Base-by-base conservation (phyloP, 2,888 invertebrate genomes). In the Lottia gigantea region DNA sequence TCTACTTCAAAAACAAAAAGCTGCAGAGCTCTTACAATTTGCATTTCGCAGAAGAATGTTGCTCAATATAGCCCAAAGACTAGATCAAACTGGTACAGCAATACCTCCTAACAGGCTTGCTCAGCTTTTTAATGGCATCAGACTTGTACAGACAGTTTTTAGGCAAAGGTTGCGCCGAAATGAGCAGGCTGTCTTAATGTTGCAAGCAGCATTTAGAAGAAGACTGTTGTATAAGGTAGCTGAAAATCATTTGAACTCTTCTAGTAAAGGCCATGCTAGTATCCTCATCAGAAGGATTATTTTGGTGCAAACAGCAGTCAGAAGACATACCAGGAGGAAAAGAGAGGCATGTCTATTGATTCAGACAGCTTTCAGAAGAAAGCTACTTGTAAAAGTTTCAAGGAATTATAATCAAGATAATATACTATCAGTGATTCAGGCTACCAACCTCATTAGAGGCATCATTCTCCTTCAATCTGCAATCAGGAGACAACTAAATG, bases 171-270 rank as follows among this genome's bases (percentile, higher is more conserved):
- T 55, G 23, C 55, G 55, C 12, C 55, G 19, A 19, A 55, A 55
- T 55, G 55, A 55, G 14, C 19, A 55, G 2, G 55, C 55, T 55
- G 55, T 11, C 3, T 14, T 55, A 8, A 55, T 55, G 55, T 23
- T 55, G 12, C 55, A 55, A 6, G 55, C 55, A 55, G 55, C 55
- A 55, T 55, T 55, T 23, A 55, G 55, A 55, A 11, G 55, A 55
- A 55, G 55, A 55, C 55, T 55, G 11, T 14, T 55, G 2, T 12
- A 12, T 55, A 55, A 55, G 11, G 55, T 55, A 14, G 19, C 55
- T 55, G 19, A 55, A 23, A 55, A 55, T 23, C 23, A 23, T 19
- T 23, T 55, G 19, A 23, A 23, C 19, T 11, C 2, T 23, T 19
- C 55, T 12, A 23, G 14, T 23, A 19, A 12, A 23, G 19, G 23